Conservation (phyloP, 1,140 invertebrate species). For the Apis cerana region DNA sequence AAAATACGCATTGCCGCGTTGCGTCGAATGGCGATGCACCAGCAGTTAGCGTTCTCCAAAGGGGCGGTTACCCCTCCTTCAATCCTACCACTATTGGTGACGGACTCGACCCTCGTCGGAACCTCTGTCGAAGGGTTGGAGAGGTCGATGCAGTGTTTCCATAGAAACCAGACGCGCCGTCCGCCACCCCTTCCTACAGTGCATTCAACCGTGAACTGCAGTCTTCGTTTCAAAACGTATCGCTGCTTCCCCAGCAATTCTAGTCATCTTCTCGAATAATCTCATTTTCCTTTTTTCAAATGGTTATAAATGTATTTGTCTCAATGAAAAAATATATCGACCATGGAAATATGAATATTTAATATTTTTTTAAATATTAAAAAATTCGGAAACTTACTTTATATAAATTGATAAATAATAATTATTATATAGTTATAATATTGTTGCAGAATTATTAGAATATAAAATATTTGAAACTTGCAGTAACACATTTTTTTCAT, state of each 20-base stretch:
- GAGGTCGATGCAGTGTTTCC: conserved; percentile 80
- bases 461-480: too few relatives aligned
- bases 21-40: conserved; percentile 70
- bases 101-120: conserved; percentile 72
- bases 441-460: too few relatives aligned
- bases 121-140: conserved; percentile 72
- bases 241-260: conserved; percentile 40
- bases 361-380: not conserved
- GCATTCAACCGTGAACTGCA: conserved; percentile 76
- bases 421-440: too few relatives aligned
- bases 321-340: not conserved
- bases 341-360: not conserved
- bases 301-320: too few relatives aligned
- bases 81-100: conserved; percentile 58
- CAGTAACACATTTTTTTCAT: too few relatives aligned
- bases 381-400: too few relatives aligned
- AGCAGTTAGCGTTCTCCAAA: conserved; percentile 57
- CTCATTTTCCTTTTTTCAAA: not conserved
- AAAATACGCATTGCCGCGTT: conserved; percentile 56
- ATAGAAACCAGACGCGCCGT: conserved; percentile 80
- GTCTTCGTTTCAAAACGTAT: conserved; percentile 57
- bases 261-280: conserved; percentile 45
- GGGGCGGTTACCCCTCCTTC: conserved; percentile 62
- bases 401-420: too few relatives aligned
- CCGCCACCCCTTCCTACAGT: conserved; percentile 76